These are phyloP conservation scores for Thalpophila matura DNA, from an alignment of 2,888 invertebrate genomes.

Conservation along the genomic window DNA sequence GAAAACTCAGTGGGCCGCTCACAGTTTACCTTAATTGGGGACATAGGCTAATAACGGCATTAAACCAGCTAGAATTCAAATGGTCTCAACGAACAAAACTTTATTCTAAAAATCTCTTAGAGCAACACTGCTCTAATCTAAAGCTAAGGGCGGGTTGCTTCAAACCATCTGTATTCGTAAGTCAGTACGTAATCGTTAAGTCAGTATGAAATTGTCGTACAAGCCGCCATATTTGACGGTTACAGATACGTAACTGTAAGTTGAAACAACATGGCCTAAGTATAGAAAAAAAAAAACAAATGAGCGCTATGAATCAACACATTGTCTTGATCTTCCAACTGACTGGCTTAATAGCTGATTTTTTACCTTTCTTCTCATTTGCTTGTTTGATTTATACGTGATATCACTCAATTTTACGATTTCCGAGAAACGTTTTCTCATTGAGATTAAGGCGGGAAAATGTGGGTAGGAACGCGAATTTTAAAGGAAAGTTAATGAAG, in stretches of 20 bases:
- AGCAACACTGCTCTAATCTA: not conserved
- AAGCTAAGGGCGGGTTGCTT: too few species aligned
- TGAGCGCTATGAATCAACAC: constrained; percentile 79
- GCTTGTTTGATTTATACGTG: constrained; percentile 81
- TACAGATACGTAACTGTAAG: too few species aligned
- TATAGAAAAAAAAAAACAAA: constrained; percentile 67
- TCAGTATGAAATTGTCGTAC: too few species aligned
- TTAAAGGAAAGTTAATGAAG: constrained; percentile 62
- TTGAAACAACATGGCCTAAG: too few species aligned
- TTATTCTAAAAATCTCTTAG: not conserved
- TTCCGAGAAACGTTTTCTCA: constrained; percentile 59
- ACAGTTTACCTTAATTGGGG: too few species aligned
- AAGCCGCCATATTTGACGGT: too few species aligned
- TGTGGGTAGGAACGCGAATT: constrained; percentile 39
- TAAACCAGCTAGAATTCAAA: not conserved
- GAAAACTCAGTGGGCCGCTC: too few species aligned
- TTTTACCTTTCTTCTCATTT: constrained; percentile 81
- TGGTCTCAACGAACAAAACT: not conserved
- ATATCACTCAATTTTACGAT: constrained; percentile 80
- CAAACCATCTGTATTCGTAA: too few species aligned
- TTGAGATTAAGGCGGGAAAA: constrained; percentile 56
- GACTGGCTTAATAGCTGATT: constrained; percentile 82
- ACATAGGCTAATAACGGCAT: too few species aligned
- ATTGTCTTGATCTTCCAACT: constrained; percentile 82
- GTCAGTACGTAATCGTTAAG: too few species aligned